Conservation (phyloP, 2,113 vertebrate genomes). For the Eptesicus fuscus region DNA sequence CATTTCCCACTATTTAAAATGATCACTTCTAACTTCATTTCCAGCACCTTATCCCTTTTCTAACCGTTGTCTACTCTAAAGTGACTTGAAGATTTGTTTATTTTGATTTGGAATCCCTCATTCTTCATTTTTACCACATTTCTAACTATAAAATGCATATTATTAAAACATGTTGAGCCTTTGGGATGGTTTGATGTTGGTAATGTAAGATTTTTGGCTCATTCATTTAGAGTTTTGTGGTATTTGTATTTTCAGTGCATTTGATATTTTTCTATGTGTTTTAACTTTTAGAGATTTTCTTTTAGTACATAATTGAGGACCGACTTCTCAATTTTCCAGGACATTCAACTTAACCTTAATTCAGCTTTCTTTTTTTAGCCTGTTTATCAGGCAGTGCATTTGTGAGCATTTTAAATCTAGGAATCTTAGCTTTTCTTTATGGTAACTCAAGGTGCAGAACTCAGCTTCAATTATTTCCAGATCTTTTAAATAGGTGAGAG, state of each 20-base stretch:
- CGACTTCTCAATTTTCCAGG: slow-evolving; percentile 51
- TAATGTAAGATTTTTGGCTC: slow-evolving; percentile 51
- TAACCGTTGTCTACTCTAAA: slow-evolving; percentile 64
- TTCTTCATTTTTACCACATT: slow-evolving; percentile 65
- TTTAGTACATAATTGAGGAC: slow-evolving; percentile 49
- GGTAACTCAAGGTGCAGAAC: slow-evolving; percentile 36
- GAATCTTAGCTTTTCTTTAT: slow-evolving; percentile 54
- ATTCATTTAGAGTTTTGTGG: slow-evolving; percentile 57
- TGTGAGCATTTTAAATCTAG: not conserved
- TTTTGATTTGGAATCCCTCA: slow-evolving; percentile 53
- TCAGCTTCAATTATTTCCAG: slow-evolving; percentile 44
- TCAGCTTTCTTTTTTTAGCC: slow-evolving; percentile 39
- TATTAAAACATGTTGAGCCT: slow-evolving; percentile 55
- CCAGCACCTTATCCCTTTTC: slow-evolving; percentile 67
- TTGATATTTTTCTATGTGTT: slow-evolving; percentile 58
- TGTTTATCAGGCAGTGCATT: slow-evolving; percentile 24
- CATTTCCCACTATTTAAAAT: slow-evolving; percentile 77
- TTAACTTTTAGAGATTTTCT: slow-evolving; percentile 49
- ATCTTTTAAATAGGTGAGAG: not conserved
- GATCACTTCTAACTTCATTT: slow-evolving; percentile 55
- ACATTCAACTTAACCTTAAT: slow-evolving; percentile 33
- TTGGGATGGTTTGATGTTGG: slow-evolving; percentile 45
- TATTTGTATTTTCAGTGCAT: slow-evolving; percentile 43
- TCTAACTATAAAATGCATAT: slow-evolving; percentile 55
- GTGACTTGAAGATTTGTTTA: slow-evolving; percentile 64